Base-by-base conservation (phyloP, 2,113 vertebrate genomes). In the Indicator maculatus region DNA sequence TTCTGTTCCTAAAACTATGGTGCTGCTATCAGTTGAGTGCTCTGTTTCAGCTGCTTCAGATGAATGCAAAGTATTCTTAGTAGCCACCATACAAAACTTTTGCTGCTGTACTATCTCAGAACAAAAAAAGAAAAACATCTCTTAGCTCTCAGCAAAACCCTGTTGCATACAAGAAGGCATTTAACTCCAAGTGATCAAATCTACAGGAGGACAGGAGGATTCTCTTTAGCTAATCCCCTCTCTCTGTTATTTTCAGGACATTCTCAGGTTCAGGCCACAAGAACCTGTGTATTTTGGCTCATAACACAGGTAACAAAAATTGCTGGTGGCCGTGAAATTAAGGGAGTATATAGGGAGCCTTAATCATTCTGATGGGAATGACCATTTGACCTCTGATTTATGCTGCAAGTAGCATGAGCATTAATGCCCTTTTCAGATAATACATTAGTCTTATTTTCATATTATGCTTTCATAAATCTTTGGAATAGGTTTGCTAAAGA, bases 401-500 rank as follows among this genome's bases (percentile, higher is more conserved):
- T 65, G 47, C 82, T 83, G 31, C 28, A 41, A 82, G 36, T 64
- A 78, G 31, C 58, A 93, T 0, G 30, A 73, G 33, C 36, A 78
- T 85, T 83, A 80, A 60, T 60, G 63, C 11, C 67, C 59, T 94
- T 94, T 77, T 61, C 77, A 79, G 86, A 77, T 81, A 92, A 90
- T 71, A 88, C 63, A 71, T 95, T 83, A 60, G 69, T 58, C 80
- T 95, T 92, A 94, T 96, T 97, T 93, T 92, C 85, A 66, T 83
- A 93, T 89, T 89, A 91, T 58, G 41, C 70, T 63, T 89, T 33
- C 91, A 96, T 79, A 93, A 94, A 96, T 93, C 81, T 87, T 78
- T 88, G 38, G 59, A 95, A 93, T 59, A 94, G 83, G 75, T 93
- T 96, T 96, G 84, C 63, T 66, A 38, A 94, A 96, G 90, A 91